These are phyloP conservation scores for Ophioninae sp. DNA, from an alignment of 2,888 invertebrate species.

Conservation along the genomic window DNA sequence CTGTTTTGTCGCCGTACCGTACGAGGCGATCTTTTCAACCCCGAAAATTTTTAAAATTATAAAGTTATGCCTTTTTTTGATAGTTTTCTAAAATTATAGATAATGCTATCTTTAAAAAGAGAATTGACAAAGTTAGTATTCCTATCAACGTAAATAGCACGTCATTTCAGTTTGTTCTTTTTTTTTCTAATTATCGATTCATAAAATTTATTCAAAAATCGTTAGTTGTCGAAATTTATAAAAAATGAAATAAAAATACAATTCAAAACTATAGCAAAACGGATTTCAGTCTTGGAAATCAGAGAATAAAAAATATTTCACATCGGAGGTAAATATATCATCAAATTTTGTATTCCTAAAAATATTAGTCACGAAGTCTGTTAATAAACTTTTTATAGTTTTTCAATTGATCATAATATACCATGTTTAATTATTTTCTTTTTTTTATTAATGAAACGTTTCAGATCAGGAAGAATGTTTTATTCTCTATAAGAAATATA, in stretches of 20 bases:
- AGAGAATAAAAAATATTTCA: not conserved
- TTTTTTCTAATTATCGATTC: not conserved
- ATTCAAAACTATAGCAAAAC: not conserved
- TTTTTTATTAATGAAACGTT: not conserved
- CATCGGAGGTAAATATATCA: too few species aligned
- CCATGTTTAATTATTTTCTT: not conserved
- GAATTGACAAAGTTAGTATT: not conserved
- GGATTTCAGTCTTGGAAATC: not conserved
- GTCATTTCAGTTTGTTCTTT: not conserved
- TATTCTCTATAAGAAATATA: too few species aligned
- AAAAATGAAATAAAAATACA: not conserved
- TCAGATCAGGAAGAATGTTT: not conserved
- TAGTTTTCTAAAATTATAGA: not conserved
- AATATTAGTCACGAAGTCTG: too few species aligned
- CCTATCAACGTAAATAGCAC: not conserved
- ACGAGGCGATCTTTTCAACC: not conserved
- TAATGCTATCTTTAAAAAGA: not conserved
- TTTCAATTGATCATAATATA: not conserved
- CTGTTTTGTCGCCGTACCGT: not conserved
- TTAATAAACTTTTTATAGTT: too few species aligned
- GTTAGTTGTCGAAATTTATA: not conserved
- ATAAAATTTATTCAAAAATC: not conserved
- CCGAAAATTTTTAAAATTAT: not conserved
- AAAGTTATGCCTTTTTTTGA: not conserved
- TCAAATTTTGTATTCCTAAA: too few species aligned